Percentiles rank a stretch among this genome's conserved stretches.
Evolutionary conservation across 2,797 vertebrate genomes (phyloP).

Genomic region (Ambastaia sidthimunki): DNA sequence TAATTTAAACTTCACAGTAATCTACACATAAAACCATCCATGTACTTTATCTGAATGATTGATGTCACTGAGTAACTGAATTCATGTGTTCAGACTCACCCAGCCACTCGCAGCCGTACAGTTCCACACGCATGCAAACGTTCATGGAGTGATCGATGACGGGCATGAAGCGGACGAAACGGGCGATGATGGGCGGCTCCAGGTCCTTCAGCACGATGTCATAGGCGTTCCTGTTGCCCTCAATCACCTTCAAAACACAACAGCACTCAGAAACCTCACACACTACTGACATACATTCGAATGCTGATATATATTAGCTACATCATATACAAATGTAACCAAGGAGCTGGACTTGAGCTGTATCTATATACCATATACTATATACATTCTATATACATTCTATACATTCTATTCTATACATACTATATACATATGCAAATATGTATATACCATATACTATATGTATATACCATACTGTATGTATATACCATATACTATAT

Average conservation of each 20-base stretch:
- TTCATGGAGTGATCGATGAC: constrained; percentile 96
- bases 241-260: constrained; percentile 82
- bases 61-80: not conserved
- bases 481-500: no score
- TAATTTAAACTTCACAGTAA: not conserved
- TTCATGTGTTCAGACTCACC: constrained; percentile 75
- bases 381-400: no score
- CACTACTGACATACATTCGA: not conserved
- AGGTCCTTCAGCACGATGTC: constrained; percentile 93
- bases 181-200: constrained; percentile 92
- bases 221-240: constrained; percentile 93
- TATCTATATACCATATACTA: no score
- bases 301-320: not conserved
- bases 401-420: no score
- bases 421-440: no score
- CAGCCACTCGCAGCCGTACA: constrained; percentile 96
- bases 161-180: constrained; percentile 93
- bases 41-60: not conserved
- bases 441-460: no score
- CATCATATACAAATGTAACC: no score
- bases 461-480: no score
- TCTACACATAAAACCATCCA: not conserved
- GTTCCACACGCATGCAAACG: constrained; percentile 95
- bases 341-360: no score
- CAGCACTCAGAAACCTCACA: not conserved